Conservation (phyloP, 2,113 vertebrate genomes). For the Vimba vimba region DNA sequence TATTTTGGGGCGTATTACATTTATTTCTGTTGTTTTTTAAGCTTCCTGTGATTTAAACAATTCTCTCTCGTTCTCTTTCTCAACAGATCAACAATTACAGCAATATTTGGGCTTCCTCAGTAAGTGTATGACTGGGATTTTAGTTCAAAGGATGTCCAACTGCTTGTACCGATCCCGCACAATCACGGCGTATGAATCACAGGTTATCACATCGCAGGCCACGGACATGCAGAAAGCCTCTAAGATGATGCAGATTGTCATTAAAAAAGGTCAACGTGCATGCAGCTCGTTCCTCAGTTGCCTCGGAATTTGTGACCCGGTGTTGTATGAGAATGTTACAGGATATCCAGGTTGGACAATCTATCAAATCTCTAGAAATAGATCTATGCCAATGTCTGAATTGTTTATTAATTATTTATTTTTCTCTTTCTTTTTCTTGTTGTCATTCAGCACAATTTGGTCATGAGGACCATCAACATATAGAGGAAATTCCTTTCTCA, state of each 20-base stretch:
- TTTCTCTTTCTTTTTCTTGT: not conserved
- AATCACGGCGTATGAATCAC: slow-evolving; percentile 55
- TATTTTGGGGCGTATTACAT: not conserved
- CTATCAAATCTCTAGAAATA: not conserved
- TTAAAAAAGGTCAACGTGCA: slow-evolving; percentile 58
- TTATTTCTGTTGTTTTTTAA: not conserved
- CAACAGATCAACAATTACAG: slow-evolving; percentile 49
- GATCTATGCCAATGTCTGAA: not conserved
- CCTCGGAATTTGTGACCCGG: slow-evolving; percentile 43
- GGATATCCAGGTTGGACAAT: slow-evolving; percentile 57
- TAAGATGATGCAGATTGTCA: slow-evolving; percentile 58
- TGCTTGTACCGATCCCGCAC: slow-evolving; percentile 42
- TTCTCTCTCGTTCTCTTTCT: not conserved
- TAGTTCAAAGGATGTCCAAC: slow-evolving; percentile 54
- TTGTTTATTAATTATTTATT: not conserved
- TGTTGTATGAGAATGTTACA: slow-evolving; percentile 42
- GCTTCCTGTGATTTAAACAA: not conserved
- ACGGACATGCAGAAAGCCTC: slow-evolving; percentile 57
- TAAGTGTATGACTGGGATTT: slow-evolving; percentile 46
- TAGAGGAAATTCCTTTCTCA: slow-evolving; percentile 40
- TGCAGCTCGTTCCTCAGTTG: slow-evolving; percentile 65
- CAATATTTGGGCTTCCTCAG: slow-evolving; percentile 49
- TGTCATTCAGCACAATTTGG: slow-evolving; percentile 30
- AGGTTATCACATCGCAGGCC: slow-evolving; percentile 53
- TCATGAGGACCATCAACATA: slow-evolving; percentile 9